Evolutionary conservation across 2,888 invertebrate genomes (phyloP).

Genomic region (Ctenicera cuprea): DNA sequence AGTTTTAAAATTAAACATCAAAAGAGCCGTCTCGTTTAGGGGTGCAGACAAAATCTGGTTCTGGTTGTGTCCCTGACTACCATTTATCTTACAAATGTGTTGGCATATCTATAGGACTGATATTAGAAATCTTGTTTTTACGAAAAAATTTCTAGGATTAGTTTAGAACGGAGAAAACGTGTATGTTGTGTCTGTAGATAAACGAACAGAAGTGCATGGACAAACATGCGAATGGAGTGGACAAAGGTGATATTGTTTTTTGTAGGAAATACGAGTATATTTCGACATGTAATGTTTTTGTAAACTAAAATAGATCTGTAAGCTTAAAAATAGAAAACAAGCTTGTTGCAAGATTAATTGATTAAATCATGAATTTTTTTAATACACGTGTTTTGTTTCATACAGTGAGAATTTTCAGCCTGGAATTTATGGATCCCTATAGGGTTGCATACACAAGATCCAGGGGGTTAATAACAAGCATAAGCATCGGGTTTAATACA

Average conservation of each 20-base stretch:
- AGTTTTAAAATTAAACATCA: slow-evolving; percentile 15
- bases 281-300: too few relatives aligned
- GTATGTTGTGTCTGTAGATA: background rate
- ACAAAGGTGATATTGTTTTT: background rate
- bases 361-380: too few relatives aligned
- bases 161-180: background rate
- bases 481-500: too few relatives aligned
- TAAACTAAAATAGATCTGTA: too few relatives aligned
- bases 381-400: too few relatives aligned
- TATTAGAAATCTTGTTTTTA: background rate
- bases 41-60: slow-evolving; percentile 10
- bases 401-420: too few relatives aligned
- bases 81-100: slow-evolving; percentile 10
- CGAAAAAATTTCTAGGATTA: background rate
- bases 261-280: too few relatives aligned
- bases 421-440: too few relatives aligned
- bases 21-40: slow-evolving; percentile 11
- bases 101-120: slow-evolving; percentile 8
- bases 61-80: slow-evolving; percentile 6
- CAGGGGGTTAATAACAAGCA: too few relatives aligned
- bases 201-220: background rate
- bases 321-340: too few relatives aligned
- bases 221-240: background rate
- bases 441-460: too few relatives aligned
- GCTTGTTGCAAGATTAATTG: too few relatives aligned